Base-by-base conservation (phyloP, 2,888 invertebrate genomes). In the Cosmorhoe ocellata region DNA sequence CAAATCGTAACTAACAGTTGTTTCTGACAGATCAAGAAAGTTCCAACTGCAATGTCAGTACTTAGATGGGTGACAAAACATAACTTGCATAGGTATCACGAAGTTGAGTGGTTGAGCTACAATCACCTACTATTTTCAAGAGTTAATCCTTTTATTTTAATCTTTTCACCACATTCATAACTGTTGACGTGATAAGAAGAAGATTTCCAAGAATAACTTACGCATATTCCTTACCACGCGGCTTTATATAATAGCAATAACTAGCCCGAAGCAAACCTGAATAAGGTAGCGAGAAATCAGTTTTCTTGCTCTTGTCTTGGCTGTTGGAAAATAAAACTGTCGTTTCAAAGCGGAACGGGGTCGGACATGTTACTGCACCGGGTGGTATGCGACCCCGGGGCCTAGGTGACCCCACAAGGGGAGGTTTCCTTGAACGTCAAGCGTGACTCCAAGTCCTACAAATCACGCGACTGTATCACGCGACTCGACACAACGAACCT, bases 391-490 rank as follows among this genome's bases (percentile, higher is more conserved):
- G 77, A 39, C 43, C 32, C 27, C 32, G 22, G 74, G 79, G 76
- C 71, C 63, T 66, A 60, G 59, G 70, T 76, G 77, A 74, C 79
- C 80, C 80, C 84, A 76, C 67, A 65, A 70, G 70, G 76, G 79
- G 74, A 71, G 69, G 76, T 72, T 75, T 77, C 82, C 40, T 53
- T 82, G 71, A 67, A 79, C 84, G 84, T 86, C 85, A 87, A 86
- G 83, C 84, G 82, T 82, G 74, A 81, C 80, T 79, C 76, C 75
- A 71, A 76, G 74, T 73, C 74, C 69, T 76, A 84, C 86, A 84
- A 86, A 89, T 86, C 89, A 89, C 89, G 88, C 87, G 71, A 88
- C 70, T 44, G 11, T 56, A 69, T 66, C 87, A 87, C 86, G 87
- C 86, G 75, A 87, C 67, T 71, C 66, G 71, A 79, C 77, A 56